A percentile compares a stretch with the other conserved stretches of the same genome.
Conservation (phyloP, 2,113 vertebrate genomes). For the Silurus meridionalis region DNA sequence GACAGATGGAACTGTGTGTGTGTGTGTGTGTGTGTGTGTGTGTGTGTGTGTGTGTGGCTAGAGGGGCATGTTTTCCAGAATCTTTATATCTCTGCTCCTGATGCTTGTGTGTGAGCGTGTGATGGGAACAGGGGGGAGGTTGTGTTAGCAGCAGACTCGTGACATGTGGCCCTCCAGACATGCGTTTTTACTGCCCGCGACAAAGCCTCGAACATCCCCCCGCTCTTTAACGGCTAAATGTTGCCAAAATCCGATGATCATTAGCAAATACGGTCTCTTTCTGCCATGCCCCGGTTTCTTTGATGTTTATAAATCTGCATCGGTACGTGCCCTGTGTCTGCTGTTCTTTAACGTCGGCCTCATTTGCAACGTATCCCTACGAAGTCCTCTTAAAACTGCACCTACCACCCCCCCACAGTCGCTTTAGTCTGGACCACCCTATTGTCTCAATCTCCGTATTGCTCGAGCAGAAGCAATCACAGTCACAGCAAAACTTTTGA, state of each 20-base stretch:
- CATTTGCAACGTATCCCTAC: slow-evolving; percentile 57
- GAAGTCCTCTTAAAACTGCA: slow-evolving; percentile 28
- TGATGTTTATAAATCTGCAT: slow-evolving; percentile 72
- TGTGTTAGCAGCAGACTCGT: slow-evolving; percentile 50
- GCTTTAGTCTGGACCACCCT: slow-evolving; percentile 59
- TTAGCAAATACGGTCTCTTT: slow-evolving; percentile 62
- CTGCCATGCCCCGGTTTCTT: slow-evolving; percentile 54
- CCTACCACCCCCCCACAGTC: slow-evolving; percentile 6
- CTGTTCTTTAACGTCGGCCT: slow-evolving; percentile 66
- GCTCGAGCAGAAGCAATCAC: slow-evolving; percentile 57
- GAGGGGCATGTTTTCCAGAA: slow-evolving; percentile 32
- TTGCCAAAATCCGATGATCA: slow-evolving; percentile 60
- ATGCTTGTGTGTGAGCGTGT: slow-evolving; percentile 4
- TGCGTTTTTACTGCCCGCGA: slow-evolving; percentile 68
- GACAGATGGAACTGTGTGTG: slow-evolving; percentile 32
- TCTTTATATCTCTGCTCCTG: slow-evolving; percentile 26
- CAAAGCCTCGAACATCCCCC: slow-evolving; percentile 67
- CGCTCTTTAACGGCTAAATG: slow-evolving; percentile 62
- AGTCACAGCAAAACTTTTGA: slow-evolving; percentile 62
- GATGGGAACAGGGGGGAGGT: background rate
- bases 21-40: slow-evolving; percentile 22
- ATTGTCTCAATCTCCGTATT: slow-evolving; percentile 57
- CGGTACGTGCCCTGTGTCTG: slow-evolving; percentile 58
- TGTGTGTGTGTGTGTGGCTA: slow-evolving; percentile 8
- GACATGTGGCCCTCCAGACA: slow-evolving; percentile 69